Base-by-base conservation (phyloP, 2,888 invertebrate species). In the Patella pellucida region DNA sequence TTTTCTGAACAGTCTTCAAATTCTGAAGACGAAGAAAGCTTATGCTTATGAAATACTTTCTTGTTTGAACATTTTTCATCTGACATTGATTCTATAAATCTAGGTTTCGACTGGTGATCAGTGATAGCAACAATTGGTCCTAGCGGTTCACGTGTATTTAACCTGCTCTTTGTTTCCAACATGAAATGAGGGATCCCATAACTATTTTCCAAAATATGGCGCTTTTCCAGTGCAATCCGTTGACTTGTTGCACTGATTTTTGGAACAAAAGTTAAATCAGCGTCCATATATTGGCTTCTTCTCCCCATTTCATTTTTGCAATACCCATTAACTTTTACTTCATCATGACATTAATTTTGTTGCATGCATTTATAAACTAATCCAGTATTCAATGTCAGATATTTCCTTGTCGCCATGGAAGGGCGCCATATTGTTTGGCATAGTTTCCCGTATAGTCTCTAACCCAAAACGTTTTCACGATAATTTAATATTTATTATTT, bases 351-450 rank as follows among this genome's bases (percentile, higher is more conserved):
- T 62, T 62, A 62, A 62, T 14, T 62, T 23, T 7, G 11, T 19
- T 62, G 23, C 14, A 23, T 62, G 23, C 62, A 62, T 62, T 23
- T 62, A 11, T 62, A 23, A 11, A 62, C 19, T 62, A 11, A 62
- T 23, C 62, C 19, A 62, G 23, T 23, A 62, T 23, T 62, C 19
- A 11, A 68, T 52, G 69, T 16, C 27, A 23, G 52, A 69, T 52
- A 12, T 31, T 52, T 52, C 79, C 80, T 83, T 85, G 85, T 80
- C 78, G 84, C 82, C 85, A 82, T 85, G 85, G 82, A 69, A 31
- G 72, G 80, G 79, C 79, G 85, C 85, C 86, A 85, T 85, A 76
- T 84, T 86, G 82, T 81, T 82, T 82, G 78, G 54, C 52, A 9
- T n/a, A 79, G 71, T 73, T 71, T 75, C 74, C 71, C 27, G 31